A percentile compares a stretch with the other conserved stretches of the same genome.
phyloP scores from a whole-genome alignment of 2,113 vertebrate species.

The Lota lota region DNA sequence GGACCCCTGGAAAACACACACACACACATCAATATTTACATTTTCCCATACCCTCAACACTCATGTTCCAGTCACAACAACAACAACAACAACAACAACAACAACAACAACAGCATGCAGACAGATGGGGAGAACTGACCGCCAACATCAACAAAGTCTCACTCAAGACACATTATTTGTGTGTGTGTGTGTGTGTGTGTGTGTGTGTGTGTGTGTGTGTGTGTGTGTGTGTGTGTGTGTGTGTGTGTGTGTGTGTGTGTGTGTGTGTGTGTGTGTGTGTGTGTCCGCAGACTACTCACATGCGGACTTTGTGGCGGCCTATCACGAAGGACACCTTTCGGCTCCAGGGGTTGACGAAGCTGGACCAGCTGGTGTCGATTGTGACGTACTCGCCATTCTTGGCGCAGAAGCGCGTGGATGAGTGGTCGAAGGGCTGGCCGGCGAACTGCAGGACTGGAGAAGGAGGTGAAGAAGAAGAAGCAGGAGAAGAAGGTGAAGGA shows the following conservation, averaged over 20 bases:
- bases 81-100: no score
- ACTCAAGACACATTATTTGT: neutral
- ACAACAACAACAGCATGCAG: no score
- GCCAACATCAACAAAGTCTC: neutral
- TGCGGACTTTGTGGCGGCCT: conserved; percentile 93
- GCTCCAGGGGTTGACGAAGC: conserved; percentile 97
- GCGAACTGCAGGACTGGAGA: conserved; percentile 85
- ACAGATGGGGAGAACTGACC: neutral
- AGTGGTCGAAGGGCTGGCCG: conserved; percentile 92
- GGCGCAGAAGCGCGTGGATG: conserved; percentile 88
- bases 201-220: no score
- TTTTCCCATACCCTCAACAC: neutral
- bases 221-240: no score
- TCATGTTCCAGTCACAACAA: neutral
- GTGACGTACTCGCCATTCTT: conserved; percentile 93
- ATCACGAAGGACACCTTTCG: conserved; percentile 95
- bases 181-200: neutral
- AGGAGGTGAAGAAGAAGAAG: no score
- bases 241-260: no score
- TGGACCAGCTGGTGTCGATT: conserved; percentile 96
- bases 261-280: no score
- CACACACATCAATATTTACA: neutral
- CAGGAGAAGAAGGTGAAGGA: no score
- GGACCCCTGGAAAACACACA: conserved; percentile 77
- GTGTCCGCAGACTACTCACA: conserved; percentile 74